Evolutionary conservation across 2,888 invertebrate genomes (phyloP).

Genomic region (Tetranychus truncatus): DNA sequence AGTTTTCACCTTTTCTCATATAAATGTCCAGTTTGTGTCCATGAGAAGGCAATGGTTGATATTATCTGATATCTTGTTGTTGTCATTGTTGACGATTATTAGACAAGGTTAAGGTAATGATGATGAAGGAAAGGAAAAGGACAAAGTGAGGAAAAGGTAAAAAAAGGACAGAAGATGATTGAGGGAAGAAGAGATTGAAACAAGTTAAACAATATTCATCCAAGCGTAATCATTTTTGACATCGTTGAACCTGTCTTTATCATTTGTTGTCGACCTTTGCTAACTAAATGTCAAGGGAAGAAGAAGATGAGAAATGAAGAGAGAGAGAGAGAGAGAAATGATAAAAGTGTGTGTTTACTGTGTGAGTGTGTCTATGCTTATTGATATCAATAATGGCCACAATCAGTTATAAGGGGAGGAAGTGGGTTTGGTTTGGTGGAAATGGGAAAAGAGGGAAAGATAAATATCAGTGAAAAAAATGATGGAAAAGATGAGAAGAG

Average conservation of each 20-base stretch:
- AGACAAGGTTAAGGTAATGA: background rate
- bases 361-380: background rate
- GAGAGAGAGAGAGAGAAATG: background rate
- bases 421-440: background rate
- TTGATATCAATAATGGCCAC: background rate
- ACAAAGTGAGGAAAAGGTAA: background rate
- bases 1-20: background rate
- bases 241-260: background rate
- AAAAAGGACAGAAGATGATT: background rate
- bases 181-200: conserved; percentile 7
- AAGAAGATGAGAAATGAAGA: conserved; percentile 6
- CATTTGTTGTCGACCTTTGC: conserved; percentile 2
- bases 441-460: background rate
- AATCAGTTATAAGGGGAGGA: background rate
- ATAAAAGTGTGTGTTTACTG: background rate
- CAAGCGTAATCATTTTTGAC: background rate
- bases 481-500: background rate
- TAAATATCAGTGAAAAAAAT: conserved; percentile 2
- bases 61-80: background rate
- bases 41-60: background rate
- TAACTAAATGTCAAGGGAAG: background rate
- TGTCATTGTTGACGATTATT: background rate
- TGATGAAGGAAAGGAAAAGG: background rate
- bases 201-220: background rate
- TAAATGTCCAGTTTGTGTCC: background rate